phyloP scores from a whole-genome alignment of 1,140 invertebrate species.

The Brachionus calyciflorus region DNA sequence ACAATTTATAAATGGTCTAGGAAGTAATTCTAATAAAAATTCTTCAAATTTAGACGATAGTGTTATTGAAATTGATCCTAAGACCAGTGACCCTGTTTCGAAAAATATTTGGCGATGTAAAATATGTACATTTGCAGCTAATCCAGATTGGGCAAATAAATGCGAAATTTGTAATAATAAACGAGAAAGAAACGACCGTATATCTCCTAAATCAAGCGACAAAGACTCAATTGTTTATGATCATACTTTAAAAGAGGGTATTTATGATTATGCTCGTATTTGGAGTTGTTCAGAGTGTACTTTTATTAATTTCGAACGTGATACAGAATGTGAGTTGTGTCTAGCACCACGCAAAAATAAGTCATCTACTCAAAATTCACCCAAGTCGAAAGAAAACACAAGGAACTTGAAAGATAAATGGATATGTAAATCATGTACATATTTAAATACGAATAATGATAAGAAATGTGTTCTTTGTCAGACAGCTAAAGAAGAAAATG shows the following conservation, averaged over 20 bases:
- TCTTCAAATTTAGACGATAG: constrained; percentile 29
- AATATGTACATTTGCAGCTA: neutral
- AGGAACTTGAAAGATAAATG: neutral
- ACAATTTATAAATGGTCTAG: neutral
- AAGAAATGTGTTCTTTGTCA: neutral
- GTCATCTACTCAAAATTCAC: neutral
- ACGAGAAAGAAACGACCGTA: neutral
- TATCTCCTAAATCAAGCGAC: neutral
- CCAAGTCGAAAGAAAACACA: too few relatives aligned
- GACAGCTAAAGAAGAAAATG: neutral
- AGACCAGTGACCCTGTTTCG: neutral
- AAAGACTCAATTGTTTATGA: constrained; percentile 2
- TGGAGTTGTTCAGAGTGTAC: constrained; percentile 36
- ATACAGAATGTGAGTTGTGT: neutral
- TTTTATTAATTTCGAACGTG: constrained; percentile 11
- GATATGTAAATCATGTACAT: constrained; percentile 32
- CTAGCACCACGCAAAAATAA: neutral
- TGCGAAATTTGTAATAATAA: constrained; percentile 16
- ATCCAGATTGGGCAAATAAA: neutral
- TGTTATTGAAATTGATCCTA: constrained; percentile 41
- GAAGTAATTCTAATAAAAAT: neutral
- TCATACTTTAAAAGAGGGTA: neutral
- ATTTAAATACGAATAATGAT: neutral
- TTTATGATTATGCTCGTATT: constrained; percentile 41
- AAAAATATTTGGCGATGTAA: constrained; percentile 1